Evolutionary conservation across 2,797 vertebrate species (phyloP).

Genomic region (Tokudaia tokunoshimensis): DNA sequence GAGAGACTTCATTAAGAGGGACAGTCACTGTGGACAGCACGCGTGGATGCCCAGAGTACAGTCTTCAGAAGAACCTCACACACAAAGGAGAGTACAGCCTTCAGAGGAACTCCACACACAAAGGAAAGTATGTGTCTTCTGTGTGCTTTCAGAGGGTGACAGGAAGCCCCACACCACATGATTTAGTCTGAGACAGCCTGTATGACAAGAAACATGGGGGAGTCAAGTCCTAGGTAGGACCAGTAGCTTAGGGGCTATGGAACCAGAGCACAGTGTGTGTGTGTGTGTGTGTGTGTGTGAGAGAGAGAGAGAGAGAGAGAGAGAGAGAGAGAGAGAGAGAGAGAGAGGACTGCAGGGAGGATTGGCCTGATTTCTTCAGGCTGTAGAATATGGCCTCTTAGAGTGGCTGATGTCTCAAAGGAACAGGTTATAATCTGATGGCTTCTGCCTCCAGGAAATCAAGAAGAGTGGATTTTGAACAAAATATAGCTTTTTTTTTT

Average conservation of each 20-base stretch:
- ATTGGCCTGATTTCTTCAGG: no score
- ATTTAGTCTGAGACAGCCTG: background rate
- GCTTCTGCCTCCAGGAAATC: background rate
- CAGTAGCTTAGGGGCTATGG: background rate
- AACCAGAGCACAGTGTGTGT: background rate
- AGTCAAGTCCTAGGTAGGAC: background rate
- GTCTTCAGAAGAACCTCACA: background rate
- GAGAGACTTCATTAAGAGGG: background rate
- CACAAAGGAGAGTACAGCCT: background rate
- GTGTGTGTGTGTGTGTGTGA: no score
- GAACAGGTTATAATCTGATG: background rate
- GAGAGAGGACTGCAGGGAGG: no score
- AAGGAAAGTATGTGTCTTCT: background rate
- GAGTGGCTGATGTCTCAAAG: background rate
- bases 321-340: no score
- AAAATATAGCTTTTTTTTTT: background rate
- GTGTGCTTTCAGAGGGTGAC: background rate
- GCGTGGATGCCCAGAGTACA: background rate
- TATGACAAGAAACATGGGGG: background rate
- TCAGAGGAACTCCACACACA: background rate
- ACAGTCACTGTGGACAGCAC: background rate
- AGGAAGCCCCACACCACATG: background rate
- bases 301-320: no score
- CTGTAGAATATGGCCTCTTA: background rate
- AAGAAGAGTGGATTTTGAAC: background rate